These are phyloP conservation scores for Clupea harengus DNA, from an alignment of 2,113 vertebrate species.

Conservation along the genomic window DNA sequence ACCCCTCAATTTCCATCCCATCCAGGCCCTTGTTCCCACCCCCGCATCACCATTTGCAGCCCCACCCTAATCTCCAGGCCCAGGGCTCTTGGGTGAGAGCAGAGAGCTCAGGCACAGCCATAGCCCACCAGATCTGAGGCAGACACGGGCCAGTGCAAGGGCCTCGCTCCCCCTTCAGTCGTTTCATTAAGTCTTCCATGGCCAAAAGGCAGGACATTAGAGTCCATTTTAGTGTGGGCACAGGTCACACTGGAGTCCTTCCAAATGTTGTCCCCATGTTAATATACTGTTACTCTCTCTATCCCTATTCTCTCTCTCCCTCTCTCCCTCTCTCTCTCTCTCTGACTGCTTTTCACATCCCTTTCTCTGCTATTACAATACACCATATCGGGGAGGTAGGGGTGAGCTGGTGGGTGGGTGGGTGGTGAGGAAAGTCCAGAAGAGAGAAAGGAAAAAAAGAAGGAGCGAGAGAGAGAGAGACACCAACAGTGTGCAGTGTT, in stretches of 20 bases:
- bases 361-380: constrained; percentile 5
- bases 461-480: not conserved
- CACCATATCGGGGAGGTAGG: not conserved
- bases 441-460: not conserved
- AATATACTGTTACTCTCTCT: not conserved
- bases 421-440: not conserved
- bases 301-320: not conserved
- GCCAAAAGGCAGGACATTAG: not conserved
- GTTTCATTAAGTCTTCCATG: not conserved
- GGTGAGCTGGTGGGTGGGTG: too few relatives aligned
- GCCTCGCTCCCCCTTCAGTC: not conserved
- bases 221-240: not conserved
- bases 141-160: not conserved
- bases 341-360: not conserved
- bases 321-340: not conserved
- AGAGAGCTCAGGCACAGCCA: not conserved
- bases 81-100: not conserved
- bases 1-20: not conserved
- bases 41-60: not conserved
- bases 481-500: not conserved
- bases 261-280: not conserved
- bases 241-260: not conserved
- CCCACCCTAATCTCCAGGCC: not conserved
- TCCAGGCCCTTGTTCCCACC: not conserved
- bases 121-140: not conserved